A percentile compares a stretch with the other conserved stretches of the same genome.
These are phyloP conservation scores for Oxycera nigricornis DNA, from an alignment of 2,888 invertebrate species.

Conservation along the genomic window DNA sequence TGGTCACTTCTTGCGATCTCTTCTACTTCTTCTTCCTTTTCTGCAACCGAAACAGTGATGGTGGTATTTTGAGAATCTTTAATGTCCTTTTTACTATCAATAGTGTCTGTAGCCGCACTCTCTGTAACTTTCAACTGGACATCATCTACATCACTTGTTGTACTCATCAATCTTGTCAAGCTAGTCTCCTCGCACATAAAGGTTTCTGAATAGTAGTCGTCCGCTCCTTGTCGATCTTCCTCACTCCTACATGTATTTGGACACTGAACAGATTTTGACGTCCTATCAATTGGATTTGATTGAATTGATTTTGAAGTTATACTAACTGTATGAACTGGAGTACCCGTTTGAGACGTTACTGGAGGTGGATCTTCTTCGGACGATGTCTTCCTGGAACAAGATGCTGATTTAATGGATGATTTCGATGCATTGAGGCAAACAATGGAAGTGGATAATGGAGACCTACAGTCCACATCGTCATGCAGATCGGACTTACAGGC, in stretches of 20 bases:
- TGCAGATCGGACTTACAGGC: slow-evolving; percentile 9
- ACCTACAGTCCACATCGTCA: not conserved
- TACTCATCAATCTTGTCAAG: not conserved
- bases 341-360: not conserved
- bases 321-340: not conserved
- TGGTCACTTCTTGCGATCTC: not conserved
- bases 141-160: not conserved
- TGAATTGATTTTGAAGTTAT: not conserved
- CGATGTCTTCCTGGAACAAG: slow-evolving; percentile 23
- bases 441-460: not conserved
- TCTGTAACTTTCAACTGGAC: not conserved
- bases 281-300: not conserved
- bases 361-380: not conserved
- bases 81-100: not conserved
- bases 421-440: not conserved
- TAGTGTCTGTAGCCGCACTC: not conserved
- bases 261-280: not conserved
- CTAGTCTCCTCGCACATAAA: slow-evolving; percentile 20
- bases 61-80: not conserved
- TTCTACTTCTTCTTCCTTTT: not conserved
- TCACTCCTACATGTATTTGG: not conserved
- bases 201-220: slow-evolving; percentile 8
- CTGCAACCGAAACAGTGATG: too few relatives aligned
- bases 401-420: not conserved
- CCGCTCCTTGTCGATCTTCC: not conserved